Conservation (phyloP, 2,888 invertebrate species). For the Crocallis elinguaria region DNA sequence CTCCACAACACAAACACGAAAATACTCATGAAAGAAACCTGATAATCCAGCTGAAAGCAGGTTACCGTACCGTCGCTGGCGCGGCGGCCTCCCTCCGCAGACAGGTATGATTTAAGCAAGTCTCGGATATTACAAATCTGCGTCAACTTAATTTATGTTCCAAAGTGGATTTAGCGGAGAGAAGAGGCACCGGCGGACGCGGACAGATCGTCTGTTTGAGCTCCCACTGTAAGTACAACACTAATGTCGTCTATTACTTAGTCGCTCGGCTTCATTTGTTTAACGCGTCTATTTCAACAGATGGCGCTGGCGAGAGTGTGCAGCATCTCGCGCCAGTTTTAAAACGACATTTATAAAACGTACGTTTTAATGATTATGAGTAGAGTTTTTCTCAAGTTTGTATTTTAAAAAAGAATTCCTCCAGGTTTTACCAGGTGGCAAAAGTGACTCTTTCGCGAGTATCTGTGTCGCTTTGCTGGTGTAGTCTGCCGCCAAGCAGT, state of each 20-base stretch:
- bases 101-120: conserved; percentile 33
- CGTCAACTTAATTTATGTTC: conserved; percentile 37
- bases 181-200: conserved; percentile 2
- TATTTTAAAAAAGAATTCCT: no score
- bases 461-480: no score
- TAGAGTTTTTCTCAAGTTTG: background rate
- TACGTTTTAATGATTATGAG: no score
- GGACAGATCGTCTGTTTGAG: conserved; percentile 27
- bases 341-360: no score
- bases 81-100: conserved; percentile 10
- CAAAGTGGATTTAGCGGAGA: conserved; percentile 29
- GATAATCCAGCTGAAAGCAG: conserved; percentile 18
- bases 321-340: background rate
- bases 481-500: no score
- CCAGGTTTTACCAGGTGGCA: no score
- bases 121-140: conserved; percentile 38
- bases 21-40: conserved; percentile 14
- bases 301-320: background rate
- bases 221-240: conserved; percentile 4
- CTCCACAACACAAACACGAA: background rate
- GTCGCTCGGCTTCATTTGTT: conserved; percentile 13
- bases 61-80: conserved; percentile 13
- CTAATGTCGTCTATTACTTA: conserved; percentile 19
- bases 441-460: no score
- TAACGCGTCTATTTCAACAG: background rate